Evolutionary conservation across 2,888 invertebrate species (phyloP).

Genomic region (Alentia gelatinosa): DNA sequence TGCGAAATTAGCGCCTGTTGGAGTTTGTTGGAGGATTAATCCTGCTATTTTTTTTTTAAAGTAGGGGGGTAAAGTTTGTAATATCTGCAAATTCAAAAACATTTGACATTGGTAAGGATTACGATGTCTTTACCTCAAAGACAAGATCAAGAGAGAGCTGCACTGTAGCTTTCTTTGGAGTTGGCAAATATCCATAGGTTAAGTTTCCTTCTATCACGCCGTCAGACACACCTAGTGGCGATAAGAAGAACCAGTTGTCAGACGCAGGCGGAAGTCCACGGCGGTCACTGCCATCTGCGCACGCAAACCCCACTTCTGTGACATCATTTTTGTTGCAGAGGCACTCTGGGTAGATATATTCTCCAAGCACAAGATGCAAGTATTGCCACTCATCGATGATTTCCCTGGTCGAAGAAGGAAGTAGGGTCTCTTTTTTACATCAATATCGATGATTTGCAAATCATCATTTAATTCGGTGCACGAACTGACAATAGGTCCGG

Average conservation of each 20-base stretch:
- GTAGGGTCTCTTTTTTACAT: background rate
- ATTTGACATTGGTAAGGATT: too few relatives aligned
- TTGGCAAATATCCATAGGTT: background rate
- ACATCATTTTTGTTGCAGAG: background rate
- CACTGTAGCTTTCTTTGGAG: background rate
- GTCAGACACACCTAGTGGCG: background rate
- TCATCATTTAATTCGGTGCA: too few relatives aligned
- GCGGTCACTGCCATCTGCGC: background rate
- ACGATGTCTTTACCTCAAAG: too few relatives aligned
- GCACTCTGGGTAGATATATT: background rate
- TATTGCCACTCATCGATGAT: background rate
- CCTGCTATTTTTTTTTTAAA: too few relatives aligned
- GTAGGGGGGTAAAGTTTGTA: too few relatives aligned
- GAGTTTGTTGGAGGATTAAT: too few relatives aligned
- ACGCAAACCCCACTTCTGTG: background rate
- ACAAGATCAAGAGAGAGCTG: background rate
- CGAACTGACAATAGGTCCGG: too few relatives aligned
- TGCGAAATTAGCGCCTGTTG: too few relatives aligned
- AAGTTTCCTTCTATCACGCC: background rate
- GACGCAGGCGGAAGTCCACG: background rate
- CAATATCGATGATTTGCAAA: background rate
- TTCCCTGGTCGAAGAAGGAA: background rate
- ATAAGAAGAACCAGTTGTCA: background rate
- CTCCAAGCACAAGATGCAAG: background rate
- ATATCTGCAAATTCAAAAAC: too few relatives aligned